phyloP scores from a whole-genome alignment of 2,888 invertebrate genomes.

The Phyllotreta cruciferae region DNA sequence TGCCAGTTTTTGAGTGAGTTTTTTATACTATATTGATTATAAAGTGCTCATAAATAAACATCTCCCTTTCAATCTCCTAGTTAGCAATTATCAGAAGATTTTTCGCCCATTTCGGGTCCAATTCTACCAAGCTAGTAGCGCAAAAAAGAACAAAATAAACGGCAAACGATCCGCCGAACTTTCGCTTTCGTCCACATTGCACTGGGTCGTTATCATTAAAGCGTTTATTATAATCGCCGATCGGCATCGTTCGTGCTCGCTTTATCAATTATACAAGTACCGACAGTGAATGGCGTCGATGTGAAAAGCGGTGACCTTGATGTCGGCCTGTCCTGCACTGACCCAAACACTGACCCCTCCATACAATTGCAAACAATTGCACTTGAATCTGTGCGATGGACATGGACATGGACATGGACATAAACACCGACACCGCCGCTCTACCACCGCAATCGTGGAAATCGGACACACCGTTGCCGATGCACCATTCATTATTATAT shows the following conservation, averaged over 20 bases:
- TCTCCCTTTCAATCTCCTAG: too few species aligned
- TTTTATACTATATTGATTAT: too few species aligned
- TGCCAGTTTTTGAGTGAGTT: too few species aligned
- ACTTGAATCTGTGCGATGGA: conserved; percentile 47
- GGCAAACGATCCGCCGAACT: neutral
- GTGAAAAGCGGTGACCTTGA: conserved; percentile 52
- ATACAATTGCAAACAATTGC: conserved; percentile 56
- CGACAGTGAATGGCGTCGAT: conserved; percentile 40
- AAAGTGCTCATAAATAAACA: too few species aligned
- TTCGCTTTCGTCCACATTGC: conserved; percentile 3
- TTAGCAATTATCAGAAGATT: too few species aligned
- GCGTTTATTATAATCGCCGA: neutral
- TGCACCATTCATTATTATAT: too few species aligned
- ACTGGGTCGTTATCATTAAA: neutral
- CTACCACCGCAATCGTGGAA: too few species aligned
- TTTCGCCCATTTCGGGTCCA: too few species aligned
- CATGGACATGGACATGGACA: conserved; percentile 35
- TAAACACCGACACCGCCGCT: too few species aligned
- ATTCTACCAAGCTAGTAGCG: too few species aligned
- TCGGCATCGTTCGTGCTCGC: neutral
- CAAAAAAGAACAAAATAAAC: too few species aligned
- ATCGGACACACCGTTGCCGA: too few species aligned
- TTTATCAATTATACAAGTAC: conserved; percentile 4
- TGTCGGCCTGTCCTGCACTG: conserved; percentile 54
- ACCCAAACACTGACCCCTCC: conserved; percentile 59